Conservation (phyloP, 2,888 invertebrate species). For the Pycnomerus fuliginosus region DNA sequence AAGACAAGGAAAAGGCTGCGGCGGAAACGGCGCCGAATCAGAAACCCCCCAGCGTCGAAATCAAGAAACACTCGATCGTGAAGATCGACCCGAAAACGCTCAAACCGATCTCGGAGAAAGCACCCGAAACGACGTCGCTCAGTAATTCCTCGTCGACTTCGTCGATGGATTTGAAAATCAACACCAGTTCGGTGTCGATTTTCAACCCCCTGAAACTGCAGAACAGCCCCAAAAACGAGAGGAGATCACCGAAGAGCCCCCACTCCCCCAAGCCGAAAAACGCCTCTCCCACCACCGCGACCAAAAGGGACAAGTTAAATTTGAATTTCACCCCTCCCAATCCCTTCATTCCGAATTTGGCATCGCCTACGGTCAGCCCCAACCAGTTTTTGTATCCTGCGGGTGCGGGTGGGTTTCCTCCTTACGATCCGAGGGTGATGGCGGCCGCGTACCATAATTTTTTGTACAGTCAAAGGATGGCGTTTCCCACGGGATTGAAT, state of each 20-base stretch:
- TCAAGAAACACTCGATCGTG: constrained; percentile 51
- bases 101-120: constrained; percentile 55
- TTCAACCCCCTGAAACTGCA: constrained; percentile 51
- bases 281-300: not conserved
- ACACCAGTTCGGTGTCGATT: constrained; percentile 52
- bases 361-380: constrained; percentile 48
- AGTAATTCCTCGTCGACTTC: constrained; percentile 31
- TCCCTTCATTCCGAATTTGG: constrained; percentile 51
- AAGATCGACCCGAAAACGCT: constrained; percentile 62
- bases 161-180: constrained; percentile 47
- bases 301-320: constrained; percentile 35
- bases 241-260: constrained; percentile 48
- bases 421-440: constrained; percentile 50
- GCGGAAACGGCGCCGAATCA: constrained; percentile 4
- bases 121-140: constrained; percentile 46
- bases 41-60: constrained; percentile 39
- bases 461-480: constrained; percentile 41
- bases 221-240: constrained; percentile 39
- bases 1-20: constrained; percentile 36
- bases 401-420: constrained; percentile 43
- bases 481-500: constrained; percentile 35
- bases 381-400: constrained; percentile 48
- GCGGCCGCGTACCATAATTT: constrained; percentile 50
- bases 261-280: constrained; percentile 43
- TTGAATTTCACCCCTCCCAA: constrained; percentile 51